Evolutionary conservation across 2,888 invertebrate species (phyloP), one percentile per base, ranked within the genome.

Genomic region (Heteromurus nitidus): DNA sequence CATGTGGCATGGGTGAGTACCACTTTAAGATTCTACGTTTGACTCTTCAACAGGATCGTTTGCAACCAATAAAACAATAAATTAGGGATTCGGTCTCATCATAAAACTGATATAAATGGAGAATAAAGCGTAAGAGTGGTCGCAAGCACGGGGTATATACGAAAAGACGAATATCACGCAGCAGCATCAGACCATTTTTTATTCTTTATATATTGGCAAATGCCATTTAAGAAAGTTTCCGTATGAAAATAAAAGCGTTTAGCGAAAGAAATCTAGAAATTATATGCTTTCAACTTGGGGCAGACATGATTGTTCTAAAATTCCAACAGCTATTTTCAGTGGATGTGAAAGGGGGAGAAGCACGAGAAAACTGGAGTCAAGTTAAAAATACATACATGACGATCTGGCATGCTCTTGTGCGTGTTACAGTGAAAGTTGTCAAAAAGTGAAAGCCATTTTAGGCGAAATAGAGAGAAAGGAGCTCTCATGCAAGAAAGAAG

Each of bases 311-410:
- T 47, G n/a, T 47, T 47, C 11, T 47, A 47, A 36, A 36, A n/a
- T n/a, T n/a, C n/a, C n/a, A n/a, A 47, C 47, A 47, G 47, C 47
- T 47, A n/a, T n/a, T n/a, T n/a, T n/a, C n/a, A 44, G 36, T 64
- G 64, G 36, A 42, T 36, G 22, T n/a, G 47, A 47, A 36, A 13
- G 36, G 13, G 13, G 36, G 13, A 50, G 50, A 50, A 55, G n/a
- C n/a, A n/a, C n/a, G n/a, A n/a, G 62, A 68, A 65, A 75, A 76
- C 47, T 30, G 36, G 20, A 62, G 28, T 76, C 50, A 44, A 68
- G 53, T 77, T 77, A 70, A 77, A n/a, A n/a, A n/a, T n/a, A n/a
- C n/a, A 77, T 70, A 70, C 77, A 77, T 77, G 77, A 64, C 64
- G 77, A 77, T 77, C 64, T 58, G 42, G 77, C 77, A 70, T 70